phyloP scores from a whole-genome alignment of 1,140 invertebrate species.

The Calosoma granatense region DNA sequence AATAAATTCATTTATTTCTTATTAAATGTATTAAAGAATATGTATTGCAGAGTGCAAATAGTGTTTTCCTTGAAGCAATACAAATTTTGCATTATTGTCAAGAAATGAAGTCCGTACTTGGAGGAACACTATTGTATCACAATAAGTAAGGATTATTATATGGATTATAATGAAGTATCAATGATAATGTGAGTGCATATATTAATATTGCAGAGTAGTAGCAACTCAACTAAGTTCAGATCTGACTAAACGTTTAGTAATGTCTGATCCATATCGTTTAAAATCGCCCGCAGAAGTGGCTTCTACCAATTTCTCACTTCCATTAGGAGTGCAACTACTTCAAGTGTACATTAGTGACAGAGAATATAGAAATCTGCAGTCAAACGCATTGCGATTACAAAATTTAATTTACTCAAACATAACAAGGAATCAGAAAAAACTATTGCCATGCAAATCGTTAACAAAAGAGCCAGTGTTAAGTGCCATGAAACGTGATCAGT shows the following conservation, averaged over 20 bases:
- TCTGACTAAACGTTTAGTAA: slow-evolving; percentile 63
- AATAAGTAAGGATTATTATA: slow-evolving; percentile 39
- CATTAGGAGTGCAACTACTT: slow-evolving; percentile 64
- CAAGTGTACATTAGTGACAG: slow-evolving; percentile 59
- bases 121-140: slow-evolving; percentile 68
- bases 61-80: slow-evolving; percentile 69
- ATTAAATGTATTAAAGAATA: too few relatives aligned
- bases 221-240: slow-evolving; percentile 62
- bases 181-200: too few relatives aligned
- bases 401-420: slow-evolving; percentile 23
- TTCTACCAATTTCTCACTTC: slow-evolving; percentile 52
- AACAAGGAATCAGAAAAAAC: slow-evolving; percentile 6
- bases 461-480: slow-evolving; percentile 35
- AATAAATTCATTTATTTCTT: too few relatives aligned
- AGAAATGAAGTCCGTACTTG: slow-evolving; percentile 58
- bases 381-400: slow-evolving; percentile 34
- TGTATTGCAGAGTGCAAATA: slow-evolving; percentile 60
- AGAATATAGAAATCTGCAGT: slow-evolving; percentile 45
- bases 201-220: slow-evolving; percentile 59
- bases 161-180: too few relatives aligned
- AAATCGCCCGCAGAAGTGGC: slow-evolving; percentile 64
- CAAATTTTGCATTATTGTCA: slow-evolving; percentile 69
- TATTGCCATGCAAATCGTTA: slow-evolving; percentile 13
- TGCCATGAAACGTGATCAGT: slow-evolving; percentile 62
- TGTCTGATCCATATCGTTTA: slow-evolving; percentile 70